Evolutionary conservation across 92 coral and sea anemone genomes (phyloP).

Genomic region (Phymanthus crucifer): DNA sequence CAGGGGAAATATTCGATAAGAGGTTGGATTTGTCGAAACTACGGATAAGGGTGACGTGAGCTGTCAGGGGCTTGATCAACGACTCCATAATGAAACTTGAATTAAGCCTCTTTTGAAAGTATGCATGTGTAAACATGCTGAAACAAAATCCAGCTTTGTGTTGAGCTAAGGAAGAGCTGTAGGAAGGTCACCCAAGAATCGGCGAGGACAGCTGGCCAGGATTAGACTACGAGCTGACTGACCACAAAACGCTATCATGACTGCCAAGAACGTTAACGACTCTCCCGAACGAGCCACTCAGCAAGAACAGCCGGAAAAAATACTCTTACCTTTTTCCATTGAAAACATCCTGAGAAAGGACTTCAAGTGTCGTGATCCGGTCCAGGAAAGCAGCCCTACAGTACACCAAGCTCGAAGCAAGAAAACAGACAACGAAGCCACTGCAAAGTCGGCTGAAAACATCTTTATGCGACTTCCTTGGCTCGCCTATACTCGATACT

Average conservation of each 20-base stretch:
- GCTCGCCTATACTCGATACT: conserved; percentile 89
- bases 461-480: conserved; percentile 69
- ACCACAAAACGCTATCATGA: conserved; percentile 47
- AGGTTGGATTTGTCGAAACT: conserved; percentile 69
- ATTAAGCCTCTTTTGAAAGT: conserved; percentile 70
- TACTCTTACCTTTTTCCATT: conserved; percentile 42
- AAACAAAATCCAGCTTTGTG: conserved; percentile 67
- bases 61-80: conserved; percentile 74
- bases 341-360: conserved; percentile 43
- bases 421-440: conserved; percentile 16
- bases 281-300: conserved; percentile 26
- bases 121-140: conserved; percentile 65
- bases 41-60: conserved; percentile 63
- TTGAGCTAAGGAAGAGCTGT: conserved; percentile 24
- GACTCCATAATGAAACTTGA: conserved; percentile 74
- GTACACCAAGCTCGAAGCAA: conserved; percentile 13
- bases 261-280: conserved; percentile 40
- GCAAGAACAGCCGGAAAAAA: conserved; percentile 38
- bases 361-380: conserved; percentile 40
- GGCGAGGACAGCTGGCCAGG: conserved; percentile 46
- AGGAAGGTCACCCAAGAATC: conserved; percentile 37
- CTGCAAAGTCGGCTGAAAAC: conserved; percentile 16
- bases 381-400: conserved; percentile 18
- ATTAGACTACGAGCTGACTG: conserved; percentile 33
- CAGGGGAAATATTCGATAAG: conserved; percentile 65